These are phyloP conservation scores for Pharmacophagus antenor DNA, from an alignment of 2,888 invertebrate genomes.

Conservation along the genomic window DNA sequence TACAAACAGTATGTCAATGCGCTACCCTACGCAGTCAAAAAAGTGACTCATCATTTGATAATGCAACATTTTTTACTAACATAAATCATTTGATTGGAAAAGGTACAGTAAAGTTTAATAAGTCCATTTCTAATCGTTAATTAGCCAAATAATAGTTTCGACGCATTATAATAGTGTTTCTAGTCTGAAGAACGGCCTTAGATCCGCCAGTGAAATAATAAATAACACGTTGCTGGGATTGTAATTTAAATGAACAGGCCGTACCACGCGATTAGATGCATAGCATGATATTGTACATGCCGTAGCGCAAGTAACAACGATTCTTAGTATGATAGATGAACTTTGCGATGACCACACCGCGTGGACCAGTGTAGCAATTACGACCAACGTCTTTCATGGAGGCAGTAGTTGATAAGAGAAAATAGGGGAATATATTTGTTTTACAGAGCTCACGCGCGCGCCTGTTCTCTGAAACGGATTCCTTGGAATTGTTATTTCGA, in stretches of 20 bases:
- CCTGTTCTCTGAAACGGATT: background rate
- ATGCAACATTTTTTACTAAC: too few species aligned
- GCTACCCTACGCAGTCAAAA: too few species aligned
- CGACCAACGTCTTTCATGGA: conserved; percentile 5
- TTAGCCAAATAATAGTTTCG: too few species aligned
- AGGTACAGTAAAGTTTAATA: too few species aligned
- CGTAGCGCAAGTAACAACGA: conserved; percentile 19
- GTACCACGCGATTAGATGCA: background rate
- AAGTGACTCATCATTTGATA: too few species aligned
- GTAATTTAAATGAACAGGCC: conserved; percentile 23
- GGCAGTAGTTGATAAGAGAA: conserved; percentile 17
- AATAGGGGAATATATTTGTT: conserved; percentile 27
- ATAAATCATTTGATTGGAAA: too few species aligned
- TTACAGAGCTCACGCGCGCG: background rate
- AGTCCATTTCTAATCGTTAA: too few species aligned
- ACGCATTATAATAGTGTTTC: background rate
- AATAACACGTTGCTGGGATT: conserved; percentile 6
- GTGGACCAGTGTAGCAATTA: conserved; percentile 28
- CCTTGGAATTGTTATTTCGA: background rate
- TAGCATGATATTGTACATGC: conserved; percentile 4
- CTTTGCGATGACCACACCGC: conserved; percentile 24
- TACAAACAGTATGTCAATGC: too few species aligned
- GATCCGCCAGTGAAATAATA: conserved; percentile 12
- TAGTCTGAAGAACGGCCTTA: too few species aligned
- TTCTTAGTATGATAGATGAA: conserved; percentile 23